Base-by-base conservation (phyloP, 2,888 invertebrate genomes). In the Petrolisthes cinctipes region DNA sequence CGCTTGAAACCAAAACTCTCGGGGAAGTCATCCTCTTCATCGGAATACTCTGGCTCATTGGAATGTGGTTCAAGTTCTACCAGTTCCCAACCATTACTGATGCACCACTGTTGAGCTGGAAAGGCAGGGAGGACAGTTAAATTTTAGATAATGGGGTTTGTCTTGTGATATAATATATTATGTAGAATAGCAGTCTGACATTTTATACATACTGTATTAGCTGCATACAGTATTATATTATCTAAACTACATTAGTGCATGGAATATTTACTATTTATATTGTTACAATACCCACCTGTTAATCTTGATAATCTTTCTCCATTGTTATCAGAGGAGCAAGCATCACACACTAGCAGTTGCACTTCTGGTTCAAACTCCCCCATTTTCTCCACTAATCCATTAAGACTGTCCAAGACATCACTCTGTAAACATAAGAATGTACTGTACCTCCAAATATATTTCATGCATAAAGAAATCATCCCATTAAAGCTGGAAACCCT, bases 1-100 rank as follows among this genome's bases (percentile, higher is more conserved):
- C 96, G 93, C 61, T 95, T 94, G 17, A 95, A 94, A 4, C 96
- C 96, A 91, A 94, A 94, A 85, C 95, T 95, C 92, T 95, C 95
- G 76, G 93, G 92, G 91, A 95, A 95, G 89, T 93, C 93, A 92
- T 93, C 93, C 92, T 94, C 92, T 81, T 94, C 94, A 80, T 93
- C 93, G 87, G 93, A 93, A 23, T 93, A 93, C 92, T 94, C 92
- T 89, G 91, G 80, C 91, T 94, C 93, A 82, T 93, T 93, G 57
- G 92, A 93, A n/a, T 92, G 91, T 1, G 95, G 94, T 91, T 94
- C 93, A 78, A 96, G 92, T 92, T 96, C 96, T 17, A 96, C 94
- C 85, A 96, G 93, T 92, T 96, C 96, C 93, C 95, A 96, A 23
- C 94, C 94, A 91, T 94, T 94, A 89, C 94, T 93, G 81, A 95